A percentile compares a stretch with the other conserved stretches of the same genome.
Evolutionary conservation across 2,113 vertebrate species (phyloP).

Genomic region (Buteo buteo): DNA sequence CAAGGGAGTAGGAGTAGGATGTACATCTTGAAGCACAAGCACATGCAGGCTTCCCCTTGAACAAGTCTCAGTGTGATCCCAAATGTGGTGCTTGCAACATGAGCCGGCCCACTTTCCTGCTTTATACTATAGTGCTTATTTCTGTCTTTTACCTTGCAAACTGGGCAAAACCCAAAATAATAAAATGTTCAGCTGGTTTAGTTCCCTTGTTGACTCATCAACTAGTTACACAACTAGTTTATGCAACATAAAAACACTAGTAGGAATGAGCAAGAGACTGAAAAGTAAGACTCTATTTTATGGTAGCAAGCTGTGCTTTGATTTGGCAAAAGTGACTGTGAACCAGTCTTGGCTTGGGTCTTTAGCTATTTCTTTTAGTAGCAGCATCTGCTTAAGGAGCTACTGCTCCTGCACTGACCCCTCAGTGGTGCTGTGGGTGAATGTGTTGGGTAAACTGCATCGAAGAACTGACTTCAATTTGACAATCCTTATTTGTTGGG

Average conservation of each 20-base stretch:
- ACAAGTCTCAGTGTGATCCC: not conserved
- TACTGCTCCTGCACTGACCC: not conserved
- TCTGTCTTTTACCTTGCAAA: not conserved
- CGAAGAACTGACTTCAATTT: not conserved
- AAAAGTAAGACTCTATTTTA: not conserved
- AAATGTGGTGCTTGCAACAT: not conserved
- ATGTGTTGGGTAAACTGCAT: not conserved
- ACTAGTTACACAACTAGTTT: not conserved
- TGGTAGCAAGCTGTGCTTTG: not conserved
- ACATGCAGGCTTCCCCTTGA: not conserved
- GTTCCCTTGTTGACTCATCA: not conserved
- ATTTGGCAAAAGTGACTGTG: not conserved
- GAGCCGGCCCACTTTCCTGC: not conserved
- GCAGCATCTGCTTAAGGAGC: not conserved
- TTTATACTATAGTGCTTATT: not conserved
- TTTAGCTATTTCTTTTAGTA: not conserved
- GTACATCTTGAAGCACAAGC: not conserved
- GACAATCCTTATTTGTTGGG: not conserved
- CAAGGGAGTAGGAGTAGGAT: too few relatives aligned
- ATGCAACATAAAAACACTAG: not conserved
- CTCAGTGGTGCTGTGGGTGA: not conserved
- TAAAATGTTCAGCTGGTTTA: not conserved
- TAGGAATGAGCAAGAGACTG: not conserved
- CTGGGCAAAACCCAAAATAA: not conserved
- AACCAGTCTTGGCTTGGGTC: not conserved